Base-by-base conservation (phyloP, 2,888 invertebrate genomes). In the Drosophila heteroneura region DNA sequence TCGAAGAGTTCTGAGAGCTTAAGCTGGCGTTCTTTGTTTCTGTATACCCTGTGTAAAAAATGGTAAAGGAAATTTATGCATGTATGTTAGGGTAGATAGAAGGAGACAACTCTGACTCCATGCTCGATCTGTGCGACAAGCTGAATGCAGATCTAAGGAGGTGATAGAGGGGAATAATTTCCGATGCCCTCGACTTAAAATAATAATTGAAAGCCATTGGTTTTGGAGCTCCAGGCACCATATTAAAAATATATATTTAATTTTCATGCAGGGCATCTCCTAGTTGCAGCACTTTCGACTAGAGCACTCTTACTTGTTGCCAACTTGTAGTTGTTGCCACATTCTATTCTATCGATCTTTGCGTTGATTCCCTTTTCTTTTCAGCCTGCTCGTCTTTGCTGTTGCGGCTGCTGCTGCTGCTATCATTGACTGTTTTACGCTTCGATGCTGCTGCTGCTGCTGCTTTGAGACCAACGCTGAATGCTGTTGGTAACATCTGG, bases 291-390 rank as follows among this genome's bases (percentile, higher is more conserved):
- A 26, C 30, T 28, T 5, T 32, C 39, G 14, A 59, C 32, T 68
- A 39, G 41, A 47, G 3, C 47, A 52, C 41, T 70, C 37, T 51
- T 57, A 60, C 70, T 76, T 70, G 56, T 70, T 62, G 47, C 37
- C 41, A 22, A 30, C 22, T 41, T 56, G 57, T 52, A 39, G 41
- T 47, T 61, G 37, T 39, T 64, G 56, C 67, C 47, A 57, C 66
- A 72, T 68, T 68, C 79, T 76, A 39, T 82, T 89, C 89, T 89
- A 87, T 89, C 82, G 86, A 87, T 87, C 75, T 69, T 67, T 69
- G 70, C 70, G 60, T 64, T 70, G 76, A 71, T 74, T 58, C 57
- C 57, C 58, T 53, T 64, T 62, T 35, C 32, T 26, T 65, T 60
- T 41, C 33, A 49, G 37, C 52, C 41, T 5, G 9, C 62, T 37